A percentile compares a stretch with the other conserved stretches of the same genome.
phyloP scores from a whole-genome alignment of 2,113 vertebrate genomes.

The Haemorhous mexicanus region DNA sequence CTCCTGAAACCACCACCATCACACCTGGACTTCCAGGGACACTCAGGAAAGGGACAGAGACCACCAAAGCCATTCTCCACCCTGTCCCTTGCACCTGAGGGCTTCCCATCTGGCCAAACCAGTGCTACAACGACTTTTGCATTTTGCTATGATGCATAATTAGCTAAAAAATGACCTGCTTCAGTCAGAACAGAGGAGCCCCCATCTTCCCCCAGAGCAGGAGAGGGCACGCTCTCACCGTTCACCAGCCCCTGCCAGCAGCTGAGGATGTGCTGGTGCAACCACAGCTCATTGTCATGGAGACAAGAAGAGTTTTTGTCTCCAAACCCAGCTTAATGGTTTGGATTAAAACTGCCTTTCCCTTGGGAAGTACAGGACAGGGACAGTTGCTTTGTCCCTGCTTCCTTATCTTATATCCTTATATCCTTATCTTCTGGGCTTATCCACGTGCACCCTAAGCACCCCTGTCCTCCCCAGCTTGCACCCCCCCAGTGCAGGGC shows the following conservation, averaged over 20 bases:
- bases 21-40: not conserved
- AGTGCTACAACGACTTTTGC: fast-evolving
- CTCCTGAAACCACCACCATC: not conserved
- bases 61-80: not conserved
- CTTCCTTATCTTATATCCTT: not conserved
- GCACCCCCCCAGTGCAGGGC: fast-evolving
- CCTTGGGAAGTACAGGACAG: constrained; percentile 30
- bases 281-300: constrained; percentile 66
- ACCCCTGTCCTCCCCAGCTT: not conserved
- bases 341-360: constrained; percentile 59
- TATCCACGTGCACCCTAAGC: not conserved
- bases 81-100: not conserved
- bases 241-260: not conserved
- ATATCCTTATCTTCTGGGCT: not conserved
- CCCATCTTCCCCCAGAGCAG: not conserved
- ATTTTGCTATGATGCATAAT: not conserved
- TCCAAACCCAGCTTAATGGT: constrained; percentile 49
- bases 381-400: not conserved
- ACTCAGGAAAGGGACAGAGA: not conserved
- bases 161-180: not conserved
- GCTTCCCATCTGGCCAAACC: not conserved
- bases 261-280: constrained; percentile 23
- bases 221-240: not conserved
- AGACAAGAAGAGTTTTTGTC: constrained; percentile 65
- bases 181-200: not conserved